Evolutionary conservation across 2,888 invertebrate species (phyloP).

Genomic region (Aplocera efformata): DNA sequence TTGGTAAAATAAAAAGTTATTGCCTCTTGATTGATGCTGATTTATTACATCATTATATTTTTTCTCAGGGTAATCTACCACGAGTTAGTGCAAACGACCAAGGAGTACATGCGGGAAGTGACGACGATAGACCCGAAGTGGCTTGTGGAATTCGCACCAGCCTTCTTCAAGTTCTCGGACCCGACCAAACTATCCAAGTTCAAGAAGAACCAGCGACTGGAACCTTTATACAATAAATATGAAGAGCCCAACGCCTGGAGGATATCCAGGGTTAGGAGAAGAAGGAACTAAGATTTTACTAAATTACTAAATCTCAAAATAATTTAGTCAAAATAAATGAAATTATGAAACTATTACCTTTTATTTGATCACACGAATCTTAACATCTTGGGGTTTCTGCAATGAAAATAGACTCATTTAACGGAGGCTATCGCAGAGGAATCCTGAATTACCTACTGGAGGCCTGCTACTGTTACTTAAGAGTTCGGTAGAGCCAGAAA

Average conservation of each 20-base stretch:
- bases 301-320: neutral
- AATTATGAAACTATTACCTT: neutral
- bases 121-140: constrained; percentile 98
- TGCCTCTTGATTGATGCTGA: too few relatives aligned
- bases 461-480: too few relatives aligned
- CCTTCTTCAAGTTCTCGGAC: constrained; percentile 99
- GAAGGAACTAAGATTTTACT: constrained; percentile 87
- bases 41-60: too few relatives aligned
- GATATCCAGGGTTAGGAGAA: constrained; percentile 94
- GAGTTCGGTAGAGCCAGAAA: too few relatives aligned
- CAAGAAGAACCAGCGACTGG: constrained; percentile 98
- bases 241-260: constrained; percentile 99
- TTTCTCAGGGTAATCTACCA: constrained; percentile 95
- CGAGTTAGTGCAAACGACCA: constrained; percentile 98
- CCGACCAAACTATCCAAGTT: constrained; percentile 99
- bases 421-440: too few relatives aligned
- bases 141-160: constrained; percentile 99
- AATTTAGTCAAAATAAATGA: too few relatives aligned
- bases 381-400: too few relatives aligned
- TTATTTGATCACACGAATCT: too few relatives aligned
- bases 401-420: too few relatives aligned
- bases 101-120: constrained; percentile 99
- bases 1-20: too few relatives aligned
- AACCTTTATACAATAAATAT: constrained; percentile 99
- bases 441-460: too few relatives aligned